Base-by-base conservation (phyloP, 35 echinoderm and acorn worm genomes). In the Antedon bifida region DNA sequence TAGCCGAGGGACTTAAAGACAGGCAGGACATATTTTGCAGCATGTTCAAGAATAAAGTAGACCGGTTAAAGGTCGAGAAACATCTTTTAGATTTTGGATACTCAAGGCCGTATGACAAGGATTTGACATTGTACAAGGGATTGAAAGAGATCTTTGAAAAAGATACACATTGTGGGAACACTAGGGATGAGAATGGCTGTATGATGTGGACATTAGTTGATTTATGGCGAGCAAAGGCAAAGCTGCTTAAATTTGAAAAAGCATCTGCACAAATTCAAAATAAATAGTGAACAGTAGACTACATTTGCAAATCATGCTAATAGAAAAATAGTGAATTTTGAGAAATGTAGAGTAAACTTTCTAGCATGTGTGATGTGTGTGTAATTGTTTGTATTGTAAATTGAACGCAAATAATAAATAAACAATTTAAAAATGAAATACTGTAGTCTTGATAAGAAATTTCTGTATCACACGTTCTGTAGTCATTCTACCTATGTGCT, bases 141-240 rank as follows among this genome's bases (percentile, higher is more conserved):
- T 33, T 94, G 28, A 35, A 84, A 34, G 85, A 94, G 13, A 90
- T 94, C 31, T 84, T 94, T 3, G 74, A 75, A 29, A 87, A 77
- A 29, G 92, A 90, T 32, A 78, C 36, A 7, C 55, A 87, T 23
- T 90, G 92, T 32, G 85, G 82, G 0, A 36, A 29, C 0, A 28
- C 33, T 21, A 16, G 33, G 31, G 42, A 81, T 19, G 77, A 74
- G 30, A 83, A 93, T 46, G 92, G 92, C 4, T 90, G 88, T 74
- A 30, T 94, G 30, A 94, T 94, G 91, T 94, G 91, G 91, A 83
- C 88, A 0, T 94, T 87, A 45, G 34, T 94, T 75, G 88, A 94
- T 26, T 76, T 94, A 35, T 94, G 91, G 91, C 30, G 83, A 39
- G 75, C 83, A n/a, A 89, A 75, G 31, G 64, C 88, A 0, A 39